phyloP scores from a whole-genome alignment of 2,888 invertebrate species.

The Trisateles emortualis region DNA sequence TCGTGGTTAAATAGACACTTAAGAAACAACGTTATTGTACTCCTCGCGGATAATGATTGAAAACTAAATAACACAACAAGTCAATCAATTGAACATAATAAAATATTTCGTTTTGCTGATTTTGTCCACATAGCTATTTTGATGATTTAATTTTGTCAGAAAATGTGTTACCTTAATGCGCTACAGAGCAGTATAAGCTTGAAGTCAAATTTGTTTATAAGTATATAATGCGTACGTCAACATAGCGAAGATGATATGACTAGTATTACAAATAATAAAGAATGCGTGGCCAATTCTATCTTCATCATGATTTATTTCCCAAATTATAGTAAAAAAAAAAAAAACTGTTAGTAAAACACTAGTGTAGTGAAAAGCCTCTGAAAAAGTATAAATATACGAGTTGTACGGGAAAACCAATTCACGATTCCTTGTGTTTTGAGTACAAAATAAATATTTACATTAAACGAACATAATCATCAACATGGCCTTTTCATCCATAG shows the following conservation, averaged over 20 bases:
- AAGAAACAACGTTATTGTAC: too few species aligned
- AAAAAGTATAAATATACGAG: background rate
- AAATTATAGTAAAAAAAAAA: slow-evolving; percentile 8
- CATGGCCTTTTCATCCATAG: too few species aligned
- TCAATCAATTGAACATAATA: too few species aligned
- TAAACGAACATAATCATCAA: too few species aligned
- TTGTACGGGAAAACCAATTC: background rate
- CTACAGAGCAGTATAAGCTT: slow-evolving; percentile 6
- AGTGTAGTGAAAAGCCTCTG: background rate
- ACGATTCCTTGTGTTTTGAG: too few species aligned
- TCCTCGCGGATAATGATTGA: too few species aligned
- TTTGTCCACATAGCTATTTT: too few species aligned
- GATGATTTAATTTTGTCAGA: too few species aligned
- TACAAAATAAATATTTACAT: too few species aligned
- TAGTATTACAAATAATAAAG: slow-evolving; percentile 23
- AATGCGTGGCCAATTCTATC: slow-evolving; percentile 17
- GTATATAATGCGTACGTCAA: slow-evolving; percentile 6
- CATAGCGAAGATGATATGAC: slow-evolving; percentile 23
- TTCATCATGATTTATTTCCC: slow-evolving; percentile 16
- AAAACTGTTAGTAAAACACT: slow-evolving; percentile 1
- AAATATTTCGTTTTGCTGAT: too few species aligned
- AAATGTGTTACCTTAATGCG: too few species aligned
- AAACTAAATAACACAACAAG: too few species aligned
- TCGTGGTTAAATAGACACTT: slow-evolving; percentile 10
- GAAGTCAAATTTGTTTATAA: background rate